Conservation (phyloP, 1,140 invertebrate genomes). For the Eupeodes corollae region DNA sequence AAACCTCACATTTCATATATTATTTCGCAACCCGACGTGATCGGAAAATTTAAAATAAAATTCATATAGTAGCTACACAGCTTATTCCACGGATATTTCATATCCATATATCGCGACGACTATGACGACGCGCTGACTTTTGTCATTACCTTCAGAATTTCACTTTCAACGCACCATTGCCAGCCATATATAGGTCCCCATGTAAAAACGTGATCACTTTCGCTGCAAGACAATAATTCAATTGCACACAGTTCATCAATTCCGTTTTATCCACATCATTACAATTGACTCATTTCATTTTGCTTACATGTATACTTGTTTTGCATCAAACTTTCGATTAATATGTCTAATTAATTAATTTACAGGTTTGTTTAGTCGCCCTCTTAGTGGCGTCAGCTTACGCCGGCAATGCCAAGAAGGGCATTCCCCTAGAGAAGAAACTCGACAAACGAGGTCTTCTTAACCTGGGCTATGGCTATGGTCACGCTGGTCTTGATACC, state of each 20-base stretch:
- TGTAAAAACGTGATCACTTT: too few species aligned
- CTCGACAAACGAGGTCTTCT: conserved; percentile 49
- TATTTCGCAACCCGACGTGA: too few species aligned
- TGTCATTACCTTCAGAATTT: too few species aligned
- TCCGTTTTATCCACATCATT: conserved; percentile 22
- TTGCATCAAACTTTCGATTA: not conserved
- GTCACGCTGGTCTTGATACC: conserved; percentile 45
- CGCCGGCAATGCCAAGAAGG: conserved; percentile 48
- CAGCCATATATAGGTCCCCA: too few species aligned
- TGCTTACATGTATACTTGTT: not conserved
- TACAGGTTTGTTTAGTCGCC: conserved; percentile 55
- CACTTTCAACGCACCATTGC: too few species aligned
- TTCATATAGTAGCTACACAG: too few species aligned
- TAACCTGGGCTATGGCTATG: conserved; percentile 47
- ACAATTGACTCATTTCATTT: too few species aligned
- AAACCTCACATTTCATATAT: too few species aligned
- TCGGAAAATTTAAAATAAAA: too few species aligned
- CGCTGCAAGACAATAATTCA: conserved; percentile 4
- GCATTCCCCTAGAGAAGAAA: conserved; percentile 46
- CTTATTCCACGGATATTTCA: too few species aligned
- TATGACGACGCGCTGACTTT: too few species aligned
- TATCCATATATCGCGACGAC: too few species aligned
- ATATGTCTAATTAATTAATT: conserved; percentile 12
- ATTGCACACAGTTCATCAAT: conserved; percentile 16
- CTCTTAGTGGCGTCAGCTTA: conserved; percentile 56